Conservation (phyloP, 2,113 vertebrate genomes). For the Microcebus murinus region DNA sequence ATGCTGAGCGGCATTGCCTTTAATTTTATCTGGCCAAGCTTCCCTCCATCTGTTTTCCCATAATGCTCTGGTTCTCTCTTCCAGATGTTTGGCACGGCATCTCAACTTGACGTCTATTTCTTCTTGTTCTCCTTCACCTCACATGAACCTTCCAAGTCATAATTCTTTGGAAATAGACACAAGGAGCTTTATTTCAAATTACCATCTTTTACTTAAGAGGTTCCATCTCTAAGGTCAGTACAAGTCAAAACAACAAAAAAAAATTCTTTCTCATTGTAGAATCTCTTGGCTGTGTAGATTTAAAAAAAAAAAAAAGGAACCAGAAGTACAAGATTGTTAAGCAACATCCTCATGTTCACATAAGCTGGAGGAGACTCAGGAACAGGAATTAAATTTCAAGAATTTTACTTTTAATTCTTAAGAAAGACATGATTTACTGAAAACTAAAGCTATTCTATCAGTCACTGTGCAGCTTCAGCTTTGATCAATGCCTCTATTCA, state of each 20-base stretch:
- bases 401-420: conserved; percentile 60
- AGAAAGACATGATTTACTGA: conserved; percentile 60
- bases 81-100: conserved; percentile 80
- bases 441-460: conserved; percentile 53
- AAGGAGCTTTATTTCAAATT: conserved; percentile 71
- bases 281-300: conserved; percentile 40
- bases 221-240: conserved; percentile 50
- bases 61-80: conserved; percentile 69
- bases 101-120: conserved; percentile 77
- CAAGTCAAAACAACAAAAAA: not conserved
- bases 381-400: conserved; percentile 50
- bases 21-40: conserved; percentile 77
- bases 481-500: conserved; percentile 72
- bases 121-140: conserved; percentile 80
- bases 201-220: conserved; percentile 53
- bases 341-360: not conserved
- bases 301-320: not conserved
- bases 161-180: conserved; percentile 71
- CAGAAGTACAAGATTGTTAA: conserved; percentile 41
- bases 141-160: conserved; percentile 76
- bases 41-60: conserved; percentile 78
- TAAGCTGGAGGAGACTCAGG: not conserved
- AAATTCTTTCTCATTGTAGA: conserved; percentile 25
- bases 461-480: conserved; percentile 32
- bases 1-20: conserved; percentile 58